These are phyloP conservation scores for Seira sanloemensis DNA, from an alignment of 2,888 invertebrate species.

Conservation along the genomic window DNA sequence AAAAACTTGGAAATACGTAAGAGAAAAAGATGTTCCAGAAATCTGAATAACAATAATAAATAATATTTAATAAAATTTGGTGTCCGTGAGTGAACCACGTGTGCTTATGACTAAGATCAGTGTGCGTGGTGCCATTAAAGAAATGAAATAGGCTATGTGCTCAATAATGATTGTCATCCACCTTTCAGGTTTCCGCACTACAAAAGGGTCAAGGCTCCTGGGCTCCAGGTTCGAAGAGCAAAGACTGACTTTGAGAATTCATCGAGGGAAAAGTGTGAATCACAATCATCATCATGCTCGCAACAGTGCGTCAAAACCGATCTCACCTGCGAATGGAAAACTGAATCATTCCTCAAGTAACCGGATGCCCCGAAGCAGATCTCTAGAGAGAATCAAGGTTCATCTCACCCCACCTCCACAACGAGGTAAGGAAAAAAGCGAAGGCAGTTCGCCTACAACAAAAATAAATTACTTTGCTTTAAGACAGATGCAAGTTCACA, in stretches of 20 bases:
- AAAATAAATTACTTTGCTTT: too few relatives aligned
- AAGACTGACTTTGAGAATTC: slow-evolving; percentile 92
- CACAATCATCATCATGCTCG: slow-evolving; percentile 40
- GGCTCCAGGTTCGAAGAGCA: slow-evolving; percentile 88
- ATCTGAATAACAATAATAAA: too few relatives aligned
- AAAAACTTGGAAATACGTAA: too few relatives aligned
- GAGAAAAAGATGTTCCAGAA: too few relatives aligned
- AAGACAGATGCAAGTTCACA: too few relatives aligned
- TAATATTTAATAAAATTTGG: too few relatives aligned
- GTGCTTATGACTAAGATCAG: too few relatives aligned
- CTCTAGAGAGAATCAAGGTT: slow-evolving; percentile 72
- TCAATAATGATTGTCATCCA: too few relatives aligned
- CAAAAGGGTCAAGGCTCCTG: slow-evolving; percentile 81
- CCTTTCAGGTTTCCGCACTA: slow-evolving; percentile 83
- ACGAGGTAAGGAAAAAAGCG: slow-evolving; percentile 64
- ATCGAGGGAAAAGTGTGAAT: slow-evolving; percentile 87
- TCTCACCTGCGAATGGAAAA: slow-evolving; percentile 66
- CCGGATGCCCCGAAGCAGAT: slow-evolving; percentile 72
- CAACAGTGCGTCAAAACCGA: slow-evolving; percentile 67
- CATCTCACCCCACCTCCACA: slow-evolving; percentile 72
- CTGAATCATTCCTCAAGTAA: slow-evolving; percentile 65
- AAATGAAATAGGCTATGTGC: background rate
- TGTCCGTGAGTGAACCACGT: too few relatives aligned
- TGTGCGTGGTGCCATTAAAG: too few relatives aligned
- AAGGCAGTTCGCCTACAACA: too few relatives aligned